A percentile compares a stretch with the other conserved stretches of the same genome.
Conservation (phyloP, 1,140 invertebrate species). For the Zaprionus taronus region DNA sequence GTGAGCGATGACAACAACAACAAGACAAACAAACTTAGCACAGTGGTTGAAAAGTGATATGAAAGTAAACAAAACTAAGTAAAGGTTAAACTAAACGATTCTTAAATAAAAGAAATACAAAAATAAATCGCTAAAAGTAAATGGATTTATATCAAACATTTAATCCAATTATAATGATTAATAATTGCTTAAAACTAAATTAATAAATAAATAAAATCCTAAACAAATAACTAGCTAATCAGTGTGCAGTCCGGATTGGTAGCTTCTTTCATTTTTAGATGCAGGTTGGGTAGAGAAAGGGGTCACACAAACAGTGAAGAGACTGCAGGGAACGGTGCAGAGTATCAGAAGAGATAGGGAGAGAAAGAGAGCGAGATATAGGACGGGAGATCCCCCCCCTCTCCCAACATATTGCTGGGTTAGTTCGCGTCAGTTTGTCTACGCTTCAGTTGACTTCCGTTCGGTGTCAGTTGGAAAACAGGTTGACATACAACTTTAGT, state of each 20-base stretch:
- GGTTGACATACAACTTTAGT: constrained; percentile 69
- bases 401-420: not conserved
- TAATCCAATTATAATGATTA: not conserved
- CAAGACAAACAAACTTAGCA: not conserved
- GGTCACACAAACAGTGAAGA: constrained; percentile 4
- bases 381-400: not conserved
- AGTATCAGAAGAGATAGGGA: not conserved
- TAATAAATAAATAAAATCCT: not conserved
- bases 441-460: constrained; percentile 31
- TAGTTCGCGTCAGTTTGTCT: constrained; percentile 20
- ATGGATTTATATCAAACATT: not conserved
- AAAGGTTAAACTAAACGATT: too few relatives aligned
- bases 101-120: too few relatives aligned
- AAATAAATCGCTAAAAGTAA: not conserved
- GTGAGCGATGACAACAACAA: constrained; percentile 31
- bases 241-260: constrained; percentile 8
- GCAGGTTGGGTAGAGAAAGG: constrained; percentile 17
- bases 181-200: too few relatives aligned
- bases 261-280: constrained; percentile 51
- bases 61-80: not conserved
- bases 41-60: constrained; percentile 13
- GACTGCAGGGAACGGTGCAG: not conserved
- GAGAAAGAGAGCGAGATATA: not conserved
- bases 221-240: not conserved
- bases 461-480: constrained; percentile 65